Conservation (phyloP, 1,140 invertebrate genomes). For the Sycophaga agraensis region DNA sequence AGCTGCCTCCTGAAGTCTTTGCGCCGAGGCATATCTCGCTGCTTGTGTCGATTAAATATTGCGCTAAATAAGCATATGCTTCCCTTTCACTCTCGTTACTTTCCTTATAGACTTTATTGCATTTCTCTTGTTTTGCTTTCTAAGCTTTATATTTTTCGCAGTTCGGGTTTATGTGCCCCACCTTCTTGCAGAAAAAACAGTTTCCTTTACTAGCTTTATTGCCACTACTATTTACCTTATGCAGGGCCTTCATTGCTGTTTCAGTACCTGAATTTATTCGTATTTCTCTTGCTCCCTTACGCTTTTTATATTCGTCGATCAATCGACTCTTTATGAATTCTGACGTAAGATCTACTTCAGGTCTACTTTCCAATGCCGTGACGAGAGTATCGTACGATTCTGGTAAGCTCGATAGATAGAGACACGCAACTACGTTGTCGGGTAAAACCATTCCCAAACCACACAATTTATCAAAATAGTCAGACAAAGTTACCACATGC, state of each 20-base stretch:
- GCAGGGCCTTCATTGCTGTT: slow-evolving; percentile 6
- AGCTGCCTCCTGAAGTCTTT: slow-evolving; percentile 1
- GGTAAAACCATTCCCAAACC: slow-evolving; percentile 18
- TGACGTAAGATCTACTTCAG: slow-evolving; percentile 17
- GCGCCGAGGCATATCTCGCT: slow-evolving; percentile 23
- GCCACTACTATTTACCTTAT: too few species aligned
- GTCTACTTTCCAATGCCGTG: slow-evolving; percentile 26
- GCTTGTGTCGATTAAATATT: background rate
- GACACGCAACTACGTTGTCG: slow-evolving; percentile 21
- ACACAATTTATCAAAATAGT: slow-evolving; percentile 21
- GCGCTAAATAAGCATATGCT: background rate
- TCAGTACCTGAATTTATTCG: background rate
- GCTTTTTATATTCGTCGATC: background rate
- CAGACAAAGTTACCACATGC: background rate
- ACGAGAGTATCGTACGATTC: slow-evolving; percentile 26
- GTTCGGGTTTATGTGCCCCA: too few species aligned
- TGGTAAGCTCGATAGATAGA: slow-evolving; percentile 23
- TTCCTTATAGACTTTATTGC: background rate
- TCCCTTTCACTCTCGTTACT: background rate
- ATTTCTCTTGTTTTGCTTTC: too few species aligned
- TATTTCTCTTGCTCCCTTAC: background rate
- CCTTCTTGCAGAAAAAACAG: too few species aligned
- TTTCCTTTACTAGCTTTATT: too few species aligned
- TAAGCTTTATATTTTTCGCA: too few species aligned
- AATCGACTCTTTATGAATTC: slow-evolving; percentile 12